Evolutionary conservation across 2,888 invertebrate genomes (phyloP).

Genomic region (Drosophila paranaensis): DNA sequence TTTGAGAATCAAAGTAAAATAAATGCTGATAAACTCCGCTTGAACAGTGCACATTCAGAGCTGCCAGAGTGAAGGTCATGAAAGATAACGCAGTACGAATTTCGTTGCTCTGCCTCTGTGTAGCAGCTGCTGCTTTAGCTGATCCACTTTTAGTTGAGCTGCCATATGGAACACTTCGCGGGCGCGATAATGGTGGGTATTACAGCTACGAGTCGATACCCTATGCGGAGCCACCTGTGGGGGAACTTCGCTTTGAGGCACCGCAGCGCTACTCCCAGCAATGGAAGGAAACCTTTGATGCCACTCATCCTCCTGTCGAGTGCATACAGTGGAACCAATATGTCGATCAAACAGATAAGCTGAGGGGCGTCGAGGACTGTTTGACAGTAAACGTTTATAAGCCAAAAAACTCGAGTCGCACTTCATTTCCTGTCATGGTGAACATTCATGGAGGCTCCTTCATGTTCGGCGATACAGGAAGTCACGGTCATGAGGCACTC

Average conservation of each 20-base stretch:
- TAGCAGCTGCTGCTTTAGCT: not conserved
- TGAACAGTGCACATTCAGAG: conserved; percentile 16
- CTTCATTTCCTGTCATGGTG: conserved; percentile 87
- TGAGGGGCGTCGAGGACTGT: conserved; percentile 88
- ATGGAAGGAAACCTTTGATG: conserved; percentile 83
- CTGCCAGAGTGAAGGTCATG: conserved; percentile 13
- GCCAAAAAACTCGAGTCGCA: conserved; percentile 80
- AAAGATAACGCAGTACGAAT: not conserved
- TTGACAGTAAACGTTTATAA: conserved; percentile 88
- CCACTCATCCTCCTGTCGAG: conserved; percentile 86
- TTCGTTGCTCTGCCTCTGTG: conserved; percentile 9
- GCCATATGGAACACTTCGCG: conserved; percentile 73
- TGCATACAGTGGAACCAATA: conserved; percentile 88
- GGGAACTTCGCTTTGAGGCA: conserved; percentile 87
- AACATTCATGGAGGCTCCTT: conserved; percentile 90
- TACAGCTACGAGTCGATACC: conserved; percentile 89
- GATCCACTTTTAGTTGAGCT: conserved; percentile 62
- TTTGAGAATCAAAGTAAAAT: not conserved
- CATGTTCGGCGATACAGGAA: conserved; percentile 87
- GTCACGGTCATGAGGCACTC: conserved; percentile 86
- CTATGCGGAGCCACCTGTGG: conserved; percentile 88
- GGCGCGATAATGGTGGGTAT: conserved; percentile 80
- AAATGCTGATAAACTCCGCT: not conserved
- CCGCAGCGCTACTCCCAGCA: conserved; percentile 61
- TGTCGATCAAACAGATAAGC: conserved; percentile 54